Evolutionary conservation across 2,888 invertebrate genomes (phyloP), one percentile per base, ranked within the genome.

Genomic region (Aphrophora alni): DNA sequence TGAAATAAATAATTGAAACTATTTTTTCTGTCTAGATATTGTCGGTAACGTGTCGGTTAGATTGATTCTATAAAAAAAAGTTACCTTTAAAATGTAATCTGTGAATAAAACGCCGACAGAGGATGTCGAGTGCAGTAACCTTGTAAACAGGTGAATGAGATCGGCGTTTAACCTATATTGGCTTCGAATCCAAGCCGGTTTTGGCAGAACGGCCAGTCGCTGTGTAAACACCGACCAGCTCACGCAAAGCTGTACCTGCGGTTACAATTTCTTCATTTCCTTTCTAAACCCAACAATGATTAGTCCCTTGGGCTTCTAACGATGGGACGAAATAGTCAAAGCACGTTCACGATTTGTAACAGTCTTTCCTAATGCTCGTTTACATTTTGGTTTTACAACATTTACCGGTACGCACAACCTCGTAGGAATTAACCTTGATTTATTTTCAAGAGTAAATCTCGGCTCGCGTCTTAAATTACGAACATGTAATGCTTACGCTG

Each of bases 241-340:
- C 59, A 59, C 59, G 59, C 59, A 59, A 59, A 21, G 59, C 10
- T 21, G 12, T 3, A 59, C 59, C 59, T n/a, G 21, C 12, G 59
- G 59, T 59, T 59, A 59, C 59, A 59, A 59, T 59, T 59, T 59
- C 59, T 59, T 59, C 59, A 59, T 59, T 59, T 59, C 59, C 59
- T 59, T 59, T 59, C 59, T 59, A 59, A 59, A 59, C 21, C 59
- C 59, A 59, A 59, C 59, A 59, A 59, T 21, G 59, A 59, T 59
- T 59, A 59, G 59, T 14, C 59, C 59, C 59, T 21, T 59, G 59
- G 59, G 59, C 59, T 21, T 59, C 59, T 59, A 59, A 59, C 59
- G 59, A 59, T 21, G n/a, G 59, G 59, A 21, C 59, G 59, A 59
- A 44, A 59, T 59, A 59, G 21, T 21, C 59, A 59, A 21, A 1